Percentiles rank a stretch among this genome's conserved stretches.
phyloP scores from a whole-genome alignment of 37 sponge, comb jelly and placozoan genomes.

The Axinella damicornis region DNA sequence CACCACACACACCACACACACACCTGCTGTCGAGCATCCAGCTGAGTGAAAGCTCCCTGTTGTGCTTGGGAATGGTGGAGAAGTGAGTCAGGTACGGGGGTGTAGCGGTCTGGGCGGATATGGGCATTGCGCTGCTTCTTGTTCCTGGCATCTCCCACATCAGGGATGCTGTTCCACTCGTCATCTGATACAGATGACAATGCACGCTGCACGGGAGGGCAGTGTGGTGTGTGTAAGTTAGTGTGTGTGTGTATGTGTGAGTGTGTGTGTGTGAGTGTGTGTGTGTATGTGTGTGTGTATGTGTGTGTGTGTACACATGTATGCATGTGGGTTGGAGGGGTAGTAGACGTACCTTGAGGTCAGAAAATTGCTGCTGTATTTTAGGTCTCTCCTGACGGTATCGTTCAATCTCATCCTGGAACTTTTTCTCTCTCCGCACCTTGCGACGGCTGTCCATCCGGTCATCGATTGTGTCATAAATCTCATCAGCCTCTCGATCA shows the following conservation, averaged over 20 bases:
- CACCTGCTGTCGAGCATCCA: conserved; percentile 78
- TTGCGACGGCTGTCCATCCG: conserved; percentile 92
- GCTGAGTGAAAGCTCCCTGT: conserved; percentile 15
- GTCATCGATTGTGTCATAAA: conserved; percentile 88
- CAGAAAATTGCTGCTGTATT: conserved; percentile 99
- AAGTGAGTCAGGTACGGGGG: conserved; percentile 92
- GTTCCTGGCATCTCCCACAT: conserved; percentile 90
- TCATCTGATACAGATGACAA: conserved; percentile 79
- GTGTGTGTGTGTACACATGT: too few species aligned
- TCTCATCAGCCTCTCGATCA: conserved; percentile 93
- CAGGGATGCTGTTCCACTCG: conserved; percentile 94
- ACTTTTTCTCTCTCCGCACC: conserved; percentile 91
- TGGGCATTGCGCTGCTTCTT: conserved; percentile 90
- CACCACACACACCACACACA: neutral
- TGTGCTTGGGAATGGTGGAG: conserved; percentile 51
- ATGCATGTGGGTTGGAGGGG: neutral
- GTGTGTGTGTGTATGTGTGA: too few species aligned
- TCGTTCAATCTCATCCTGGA: conserved; percentile 92
- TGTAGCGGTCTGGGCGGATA: conserved; percentile 81
- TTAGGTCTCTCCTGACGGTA: conserved; percentile 96
- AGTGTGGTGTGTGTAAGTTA: too few species aligned
- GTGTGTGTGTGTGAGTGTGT: too few species aligned
- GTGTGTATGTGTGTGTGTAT: too few species aligned
- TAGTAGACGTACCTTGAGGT: conserved; percentile 74
- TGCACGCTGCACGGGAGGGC: conserved; percentile 67